Conservation (phyloP, 2,797 vertebrate species). For the Coilia nasus region DNA sequence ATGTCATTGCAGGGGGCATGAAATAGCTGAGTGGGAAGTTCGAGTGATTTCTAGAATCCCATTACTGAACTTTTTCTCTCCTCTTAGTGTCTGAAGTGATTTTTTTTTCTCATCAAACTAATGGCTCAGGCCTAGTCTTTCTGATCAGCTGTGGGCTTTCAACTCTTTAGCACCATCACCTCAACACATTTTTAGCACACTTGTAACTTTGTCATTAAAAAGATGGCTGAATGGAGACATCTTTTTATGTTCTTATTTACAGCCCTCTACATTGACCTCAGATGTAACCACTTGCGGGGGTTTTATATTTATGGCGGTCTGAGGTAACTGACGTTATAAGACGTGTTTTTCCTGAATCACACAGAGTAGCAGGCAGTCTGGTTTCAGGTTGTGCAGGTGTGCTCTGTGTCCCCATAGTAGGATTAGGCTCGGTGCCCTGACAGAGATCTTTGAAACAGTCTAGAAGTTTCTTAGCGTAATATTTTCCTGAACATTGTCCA, state of each 20-base stretch:
- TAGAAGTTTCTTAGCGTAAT: neutral
- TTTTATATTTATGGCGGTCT: slow-evolving; percentile 4
- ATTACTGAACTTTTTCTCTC: neutral
- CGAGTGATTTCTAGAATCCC: slow-evolving; percentile 10
- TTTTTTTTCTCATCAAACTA: neutral
- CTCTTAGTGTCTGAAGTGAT: neutral
- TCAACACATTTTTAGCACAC: neutral
- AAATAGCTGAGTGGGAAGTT: slow-evolving; percentile 7
- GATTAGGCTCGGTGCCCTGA: neutral
- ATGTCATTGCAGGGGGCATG: slow-evolving; percentile 23
- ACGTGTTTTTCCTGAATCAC: slow-evolving; percentile 1
- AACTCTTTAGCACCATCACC: neutral
- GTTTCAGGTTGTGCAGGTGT: slow-evolving; percentile 4
- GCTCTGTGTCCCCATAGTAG: neutral
- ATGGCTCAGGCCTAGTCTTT: slow-evolving; percentile 1
- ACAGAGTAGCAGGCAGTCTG: neutral
- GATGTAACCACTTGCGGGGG: neutral
- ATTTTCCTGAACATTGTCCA: slow-evolving; percentile 7
- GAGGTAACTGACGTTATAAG: neutral
- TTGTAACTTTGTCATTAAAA: neutral
- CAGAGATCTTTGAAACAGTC: neutral
- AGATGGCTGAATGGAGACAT: neutral
- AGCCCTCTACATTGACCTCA: neutral
- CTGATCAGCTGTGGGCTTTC: neutral
- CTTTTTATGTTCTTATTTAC: slow-evolving; percentile 9